Evolutionary conservation across 1,140 invertebrate species (phyloP).

Genomic region (Rhynchophorus ferrugineus): DNA sequence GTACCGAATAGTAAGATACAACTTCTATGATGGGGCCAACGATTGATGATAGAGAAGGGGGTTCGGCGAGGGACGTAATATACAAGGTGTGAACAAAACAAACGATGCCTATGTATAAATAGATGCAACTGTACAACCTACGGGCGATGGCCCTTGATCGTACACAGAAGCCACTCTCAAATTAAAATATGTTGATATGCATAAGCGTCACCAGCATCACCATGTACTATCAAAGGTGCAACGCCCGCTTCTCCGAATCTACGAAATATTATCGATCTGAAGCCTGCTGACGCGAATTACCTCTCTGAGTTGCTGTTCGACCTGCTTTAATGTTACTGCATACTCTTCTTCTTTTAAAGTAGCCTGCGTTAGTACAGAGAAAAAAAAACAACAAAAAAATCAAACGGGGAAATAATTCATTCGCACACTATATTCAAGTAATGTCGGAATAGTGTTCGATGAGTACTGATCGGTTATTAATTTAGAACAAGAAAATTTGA

Average conservation of each 20-base stretch:
- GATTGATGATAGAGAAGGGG: too few relatives aligned
- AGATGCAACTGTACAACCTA: background rate
- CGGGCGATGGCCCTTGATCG: background rate
- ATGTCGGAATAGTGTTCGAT: too few relatives aligned
- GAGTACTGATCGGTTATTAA: too few relatives aligned
- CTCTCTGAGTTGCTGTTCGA: slow-evolving; percentile 90
- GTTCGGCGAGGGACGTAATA: too few relatives aligned
- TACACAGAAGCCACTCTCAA: background rate
- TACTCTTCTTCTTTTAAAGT: slow-evolving; percentile 95
- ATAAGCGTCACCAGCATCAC: too few relatives aligned
- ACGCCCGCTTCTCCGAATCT: too few relatives aligned
- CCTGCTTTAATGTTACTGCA: slow-evolving; percentile 86
- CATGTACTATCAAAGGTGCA: too few relatives aligned
- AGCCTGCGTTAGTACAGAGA: slow-evolving; percentile 54
- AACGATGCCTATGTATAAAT: background rate
- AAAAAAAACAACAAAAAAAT: slow-evolving; percentile 24
- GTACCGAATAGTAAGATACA: too few relatives aligned
- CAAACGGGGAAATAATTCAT: background rate
- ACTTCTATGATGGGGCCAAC: too few relatives aligned
- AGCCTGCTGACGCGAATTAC: slow-evolving; percentile 48
- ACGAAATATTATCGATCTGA: slow-evolving; percentile 2
- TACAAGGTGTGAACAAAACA: slow-evolving; percentile 6
- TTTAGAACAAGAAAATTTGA: too few relatives aligned
- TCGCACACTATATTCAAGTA: background rate
- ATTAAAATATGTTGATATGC: too few relatives aligned